A percentile compares a stretch with the other conserved stretches of the same genome.
These are phyloP conservation scores for Drosophila affinis DNA, from an alignment of 2,888 invertebrate genomes.

Conservation along the genomic window DNA sequence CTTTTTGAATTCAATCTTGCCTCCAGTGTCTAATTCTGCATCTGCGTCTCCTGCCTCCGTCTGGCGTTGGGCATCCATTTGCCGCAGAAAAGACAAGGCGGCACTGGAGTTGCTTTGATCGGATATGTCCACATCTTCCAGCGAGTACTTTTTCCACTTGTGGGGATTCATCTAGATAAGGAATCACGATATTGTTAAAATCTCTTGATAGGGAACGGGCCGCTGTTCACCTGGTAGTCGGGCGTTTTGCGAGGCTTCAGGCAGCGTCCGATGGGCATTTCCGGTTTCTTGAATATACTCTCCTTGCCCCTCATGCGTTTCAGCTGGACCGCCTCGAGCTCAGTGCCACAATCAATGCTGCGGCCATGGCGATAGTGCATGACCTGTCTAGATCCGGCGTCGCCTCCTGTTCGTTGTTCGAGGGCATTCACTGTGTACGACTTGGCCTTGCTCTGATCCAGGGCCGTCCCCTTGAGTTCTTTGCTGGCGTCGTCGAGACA, in stretches of 20 bases:
- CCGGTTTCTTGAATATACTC: conserved; percentile 91
- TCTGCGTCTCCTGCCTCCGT: conserved; percentile 56
- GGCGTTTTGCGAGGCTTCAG: conserved; percentile 85
- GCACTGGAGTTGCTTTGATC: conserved; percentile 91
- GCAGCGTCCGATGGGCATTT: conserved; percentile 87
- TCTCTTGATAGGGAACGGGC: background rate
- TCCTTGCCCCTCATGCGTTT: conserved; percentile 85
- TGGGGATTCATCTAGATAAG: conserved; percentile 88
- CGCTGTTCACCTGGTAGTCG: conserved; percentile 83
- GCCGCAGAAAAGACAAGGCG: conserved; percentile 90
- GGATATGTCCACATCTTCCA: conserved; percentile 93
- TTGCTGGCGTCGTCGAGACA: conserved; percentile 88
- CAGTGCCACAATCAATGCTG: conserved; percentile 36
- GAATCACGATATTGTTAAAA: background rate
- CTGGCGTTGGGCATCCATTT: conserved; percentile 86
- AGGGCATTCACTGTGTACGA: conserved; percentile 80
- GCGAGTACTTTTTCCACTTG: conserved; percentile 91
- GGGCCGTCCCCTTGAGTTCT: conserved; percentile 83
- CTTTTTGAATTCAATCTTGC: conserved; percentile 82
- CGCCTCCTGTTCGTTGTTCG: conserved; percentile 81
- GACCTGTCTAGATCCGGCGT: conserved; percentile 38
- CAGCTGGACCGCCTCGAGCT: conserved; percentile 54
- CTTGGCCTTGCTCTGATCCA: conserved; percentile 76
- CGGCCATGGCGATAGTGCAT: conserved; percentile 68
- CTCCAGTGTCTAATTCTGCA: conserved; percentile 2